Percentiles rank a stretch among this genome's conserved stretches.
Evolutionary conservation across 2,888 invertebrate species (phyloP).

Genomic region (Caenorhabditis angaria): DNA sequence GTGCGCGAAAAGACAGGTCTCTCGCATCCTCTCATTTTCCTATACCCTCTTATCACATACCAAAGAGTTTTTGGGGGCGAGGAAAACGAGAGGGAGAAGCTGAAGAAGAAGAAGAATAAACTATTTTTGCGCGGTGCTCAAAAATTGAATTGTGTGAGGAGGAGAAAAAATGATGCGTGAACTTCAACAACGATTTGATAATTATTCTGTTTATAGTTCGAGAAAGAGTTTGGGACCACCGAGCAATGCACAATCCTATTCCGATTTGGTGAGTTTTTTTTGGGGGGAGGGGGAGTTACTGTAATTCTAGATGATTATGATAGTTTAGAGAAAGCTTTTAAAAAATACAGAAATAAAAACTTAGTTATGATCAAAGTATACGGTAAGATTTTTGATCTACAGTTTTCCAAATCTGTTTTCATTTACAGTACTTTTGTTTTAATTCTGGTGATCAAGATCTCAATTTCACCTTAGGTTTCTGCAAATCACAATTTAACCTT

Average conservation of each 20-base stretch:
- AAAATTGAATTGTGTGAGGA: background rate
- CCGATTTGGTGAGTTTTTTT: conserved; percentile 55
- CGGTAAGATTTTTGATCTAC: too few species aligned
- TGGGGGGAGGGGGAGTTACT: background rate
- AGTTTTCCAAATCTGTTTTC: too few species aligned
- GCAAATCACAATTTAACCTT: too few species aligned
- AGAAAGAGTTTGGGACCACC: conserved; percentile 54
- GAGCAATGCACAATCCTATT: conserved; percentile 52
- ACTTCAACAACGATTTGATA: conserved; percentile 54
- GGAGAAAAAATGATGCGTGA: conserved; percentile 52
- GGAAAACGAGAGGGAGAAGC: too few species aligned
- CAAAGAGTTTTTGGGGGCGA: background rate
- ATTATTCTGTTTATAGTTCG: conserved; percentile 50
- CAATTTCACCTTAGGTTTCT: too few species aligned
- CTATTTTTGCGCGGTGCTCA: background rate
- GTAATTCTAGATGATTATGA: background rate
- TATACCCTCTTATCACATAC: conserved; percentile 1
- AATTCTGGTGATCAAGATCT: too few species aligned
- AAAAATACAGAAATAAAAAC: too few species aligned
- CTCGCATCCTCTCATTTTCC: background rate
- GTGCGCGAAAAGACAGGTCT: too few species aligned
- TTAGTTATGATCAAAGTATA: too few species aligned
- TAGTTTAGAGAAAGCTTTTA: background rate
- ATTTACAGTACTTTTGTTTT: too few species aligned
- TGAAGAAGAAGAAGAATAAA: background rate